Conservation (phyloP, 1,140 invertebrate genomes). For the Drosophila kohkoa region DNA sequence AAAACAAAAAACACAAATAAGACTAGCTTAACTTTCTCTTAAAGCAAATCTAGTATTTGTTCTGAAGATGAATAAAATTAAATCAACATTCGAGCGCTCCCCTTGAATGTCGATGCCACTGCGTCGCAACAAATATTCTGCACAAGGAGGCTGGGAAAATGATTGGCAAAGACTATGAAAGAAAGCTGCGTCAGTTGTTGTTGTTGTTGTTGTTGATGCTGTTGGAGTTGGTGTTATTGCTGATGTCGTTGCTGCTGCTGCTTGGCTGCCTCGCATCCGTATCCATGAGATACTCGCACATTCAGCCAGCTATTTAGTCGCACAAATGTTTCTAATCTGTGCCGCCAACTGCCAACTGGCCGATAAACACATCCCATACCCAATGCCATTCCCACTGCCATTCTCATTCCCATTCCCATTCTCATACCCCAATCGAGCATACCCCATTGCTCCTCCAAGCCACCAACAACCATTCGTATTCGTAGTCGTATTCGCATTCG, state of each 20-base stretch:
- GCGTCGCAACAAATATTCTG: conserved; percentile 20
- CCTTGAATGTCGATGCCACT: conserved; percentile 1
- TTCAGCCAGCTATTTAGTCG: conserved; percentile 57
- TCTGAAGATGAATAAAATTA: neutral
- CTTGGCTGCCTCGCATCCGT: conserved; percentile 55
- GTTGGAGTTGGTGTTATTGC: neutral
- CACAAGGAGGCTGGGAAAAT: conserved; percentile 46
- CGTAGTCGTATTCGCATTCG: conserved; percentile 19
- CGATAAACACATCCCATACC: conserved; percentile 60
- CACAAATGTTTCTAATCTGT: conserved; percentile 76
- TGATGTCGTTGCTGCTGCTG: conserved; percentile 16
- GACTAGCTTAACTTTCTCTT: neutral
- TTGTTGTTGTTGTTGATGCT: neutral
- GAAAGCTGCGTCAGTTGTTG: conserved; percentile 29
- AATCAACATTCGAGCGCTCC: neutral
- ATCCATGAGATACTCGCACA: conserved; percentile 60
- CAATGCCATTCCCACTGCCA: conserved; percentile 20
- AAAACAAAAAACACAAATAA: no score
- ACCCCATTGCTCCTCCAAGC: neutral
- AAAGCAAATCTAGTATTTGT: neutral
- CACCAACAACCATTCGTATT: conserved; percentile 38
- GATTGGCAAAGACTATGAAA: conserved; percentile 45
- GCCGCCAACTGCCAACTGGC: conserved; percentile 52
- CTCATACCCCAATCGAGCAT: neutral
- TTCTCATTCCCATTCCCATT: conserved; percentile 17